Conservation (phyloP, 2,888 invertebrate species). For the Opisthograptis luteolata region DNA sequence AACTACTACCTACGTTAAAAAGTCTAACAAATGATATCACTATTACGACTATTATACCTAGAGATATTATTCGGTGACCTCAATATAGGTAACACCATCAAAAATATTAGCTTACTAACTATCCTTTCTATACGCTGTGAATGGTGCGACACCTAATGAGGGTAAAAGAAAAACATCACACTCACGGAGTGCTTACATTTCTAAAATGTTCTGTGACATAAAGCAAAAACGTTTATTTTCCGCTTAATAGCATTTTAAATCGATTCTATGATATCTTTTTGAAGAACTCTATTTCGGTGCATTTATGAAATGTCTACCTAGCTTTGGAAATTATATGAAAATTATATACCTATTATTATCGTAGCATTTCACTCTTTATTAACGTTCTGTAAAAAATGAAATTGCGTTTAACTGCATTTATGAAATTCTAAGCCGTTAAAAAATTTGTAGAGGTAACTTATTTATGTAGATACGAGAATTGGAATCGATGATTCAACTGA, state of each 20-base stretch:
- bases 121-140: conserved; percentile 4
- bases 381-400: not conserved
- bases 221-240: conserved; percentile 12
- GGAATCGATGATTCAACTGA: conserved; percentile 43
- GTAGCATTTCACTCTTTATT: conserved; percentile 1
- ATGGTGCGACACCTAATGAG: conserved; percentile 9
- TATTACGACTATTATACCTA: conserved; percentile 46
- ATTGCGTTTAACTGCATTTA: conserved; percentile 22
- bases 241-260: conserved; percentile 9
- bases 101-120: conserved; percentile 6
- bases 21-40: conserved; percentile 66
- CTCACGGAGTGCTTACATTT: conserved; percentile 9
- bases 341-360: too few relatives aligned
- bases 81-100: conserved; percentile 16
- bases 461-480: conserved; percentile 47
- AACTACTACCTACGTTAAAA: conserved; percentile 44
- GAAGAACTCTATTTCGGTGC: conserved; percentile 1
- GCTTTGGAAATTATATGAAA: conserved; percentile 1
- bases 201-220: conserved; percentile 10
- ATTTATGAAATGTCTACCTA: conserved; percentile 11
- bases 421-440: conserved; percentile 41
- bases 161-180: not conserved
- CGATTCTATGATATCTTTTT: not conserved
- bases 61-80: conserved; percentile 51
- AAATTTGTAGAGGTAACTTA: conserved; percentile 45